Base-by-base conservation (phyloP, 2,888 invertebrate species). In the Caenorhabditis imperialis region DNA sequence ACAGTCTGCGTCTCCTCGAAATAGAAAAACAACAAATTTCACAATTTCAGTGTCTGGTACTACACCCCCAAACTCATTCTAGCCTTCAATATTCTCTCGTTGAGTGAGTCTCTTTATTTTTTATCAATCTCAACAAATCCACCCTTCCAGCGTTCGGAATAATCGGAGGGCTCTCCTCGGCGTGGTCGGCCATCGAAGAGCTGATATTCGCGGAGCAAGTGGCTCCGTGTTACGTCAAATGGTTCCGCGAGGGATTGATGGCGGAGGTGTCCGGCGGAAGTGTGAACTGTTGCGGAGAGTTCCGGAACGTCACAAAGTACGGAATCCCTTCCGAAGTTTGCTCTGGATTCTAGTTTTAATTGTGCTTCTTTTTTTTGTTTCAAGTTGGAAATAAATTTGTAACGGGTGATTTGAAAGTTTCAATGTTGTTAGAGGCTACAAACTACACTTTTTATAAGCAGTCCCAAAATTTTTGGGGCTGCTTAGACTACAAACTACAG, bases 61-160 rank as follows among this genome's bases (percentile, higher is more conserved):
- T 58, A 62, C 45, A 76, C 63, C 8, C 74, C 78, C 20, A 78
- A 73, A 37, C 20, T 33, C 10, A 45, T 78, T 18, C 55, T 78
- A 10, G 18, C 62, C 4, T 65, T 78, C 53, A 75, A 75, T 18
- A 33, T 54, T 3, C 18, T 75, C 38, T 78, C 75, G 6, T 37
- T 78, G 33, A 67, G 77, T 74, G 18, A 74, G 73, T 57, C 16
- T n/a, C 6, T 5, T 2, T 10, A 7, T 37, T 25, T 55, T 20
- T 33, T 14, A 16, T 47, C 8, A 25, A 20, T 12, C 40, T 8
- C 40, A 6, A n/a, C n/a, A n/a, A n/a, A n/a, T n/a, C n/a, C n/a
- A n/a, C n/a, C n/a, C 10, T 65, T 74, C 20, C 62, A 81, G 78
- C 69, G 0, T 79, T 81, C 47, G 81, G 78, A n/a, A 7, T 76